Evolutionary conservation across 1,140 invertebrate genomes (phyloP).

Genomic region (Leptinotarsa defecta): DNA sequence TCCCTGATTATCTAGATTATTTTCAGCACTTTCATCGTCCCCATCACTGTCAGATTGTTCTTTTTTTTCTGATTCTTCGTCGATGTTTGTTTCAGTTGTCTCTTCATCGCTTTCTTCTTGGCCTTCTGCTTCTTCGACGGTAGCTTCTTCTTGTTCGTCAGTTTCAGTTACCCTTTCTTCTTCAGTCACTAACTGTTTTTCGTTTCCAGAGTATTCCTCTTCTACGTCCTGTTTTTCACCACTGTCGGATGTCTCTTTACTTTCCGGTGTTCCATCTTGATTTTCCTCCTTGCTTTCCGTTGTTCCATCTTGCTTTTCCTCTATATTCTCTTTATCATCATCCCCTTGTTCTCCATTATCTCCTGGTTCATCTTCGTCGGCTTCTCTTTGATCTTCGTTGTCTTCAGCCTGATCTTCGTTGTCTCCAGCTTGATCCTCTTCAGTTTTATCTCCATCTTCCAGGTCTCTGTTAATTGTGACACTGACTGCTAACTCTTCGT

Average conservation of each 20-base stretch:
- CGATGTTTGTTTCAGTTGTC: conserved; percentile 40
- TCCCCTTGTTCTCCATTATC: conserved; percentile 16
- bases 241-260: conserved; percentile 17
- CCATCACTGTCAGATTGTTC: conserved; percentile 45
- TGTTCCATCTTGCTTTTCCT: conserved; percentile 15
- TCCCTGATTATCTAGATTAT: conserved; percentile 23
- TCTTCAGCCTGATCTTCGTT: conserved; percentile 26
- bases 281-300: conserved; percentile 25
- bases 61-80: conserved; percentile 29
- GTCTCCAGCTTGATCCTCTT: conserved; percentile 27
- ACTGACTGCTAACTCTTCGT: conserved; percentile 8
- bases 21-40: conserved; percentile 32
- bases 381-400: conserved; percentile 26
- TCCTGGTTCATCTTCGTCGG: conserved; percentile 32
- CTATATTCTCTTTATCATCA: conserved; percentile 24
- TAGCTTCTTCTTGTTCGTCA: conserved; percentile 10
- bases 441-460: neutral
- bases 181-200: conserved; percentile 8
- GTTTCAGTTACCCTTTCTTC: neutral
- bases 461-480: conserved; percentile 14
- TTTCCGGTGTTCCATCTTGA: neutral
- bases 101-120: conserved; percentile 27
- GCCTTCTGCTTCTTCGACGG: conserved; percentile 30
- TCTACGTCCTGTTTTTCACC: conserved; percentile 9
- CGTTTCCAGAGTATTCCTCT: neutral